These are phyloP conservation scores for Beris morrisii DNA, from an alignment of 2,888 invertebrate species.

Conservation along the genomic window DNA sequence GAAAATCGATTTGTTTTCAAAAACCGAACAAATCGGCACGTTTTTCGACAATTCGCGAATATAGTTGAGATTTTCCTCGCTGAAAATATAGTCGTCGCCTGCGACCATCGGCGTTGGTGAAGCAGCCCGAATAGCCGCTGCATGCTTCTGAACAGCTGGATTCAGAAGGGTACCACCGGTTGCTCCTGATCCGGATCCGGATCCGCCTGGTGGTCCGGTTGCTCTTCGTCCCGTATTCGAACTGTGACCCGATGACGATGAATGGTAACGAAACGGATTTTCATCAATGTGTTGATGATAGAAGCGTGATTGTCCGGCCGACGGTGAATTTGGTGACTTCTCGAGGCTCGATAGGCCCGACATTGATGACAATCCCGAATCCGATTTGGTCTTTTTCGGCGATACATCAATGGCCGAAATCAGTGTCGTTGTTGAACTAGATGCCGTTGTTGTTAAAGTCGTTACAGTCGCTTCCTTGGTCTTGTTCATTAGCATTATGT, in stretches of 20 bases:
- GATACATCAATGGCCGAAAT: conserved; percentile 43
- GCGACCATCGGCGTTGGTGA: conserved; percentile 34
- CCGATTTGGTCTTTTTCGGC: conserved; percentile 66
- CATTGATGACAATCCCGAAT: conserved; percentile 84
- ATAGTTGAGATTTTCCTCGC: conserved; percentile 55
- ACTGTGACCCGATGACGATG: not conserved
- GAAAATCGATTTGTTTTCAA: conserved; percentile 55
- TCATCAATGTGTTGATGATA: conserved; percentile 33
- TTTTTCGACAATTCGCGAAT: conserved; percentile 55
- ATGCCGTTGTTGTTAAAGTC: conserved; percentile 3
- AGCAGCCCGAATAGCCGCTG: not conserved
- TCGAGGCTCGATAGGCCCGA: conserved; percentile 84
- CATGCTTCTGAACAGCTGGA: not conserved
- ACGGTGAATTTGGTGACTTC: conserved; percentile 79
- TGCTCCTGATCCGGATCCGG: not conserved
- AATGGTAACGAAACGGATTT: conserved; percentile 24
- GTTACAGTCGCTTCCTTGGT: conserved; percentile 39
- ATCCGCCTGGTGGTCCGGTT: too few species aligned
- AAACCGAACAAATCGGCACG: conserved; percentile 55
- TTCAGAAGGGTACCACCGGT: not conserved
- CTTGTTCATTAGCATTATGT: conserved; percentile 42
- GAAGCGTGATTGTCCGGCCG: conserved; percentile 23
- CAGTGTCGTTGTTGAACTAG: conserved; percentile 49
- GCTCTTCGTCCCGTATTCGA: not conserved
- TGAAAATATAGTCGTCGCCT: conserved; percentile 47